These are phyloP conservation scores for Antigone vipio DNA, from an alignment of 2,113 vertebrate species.

Conservation along the genomic window DNA sequence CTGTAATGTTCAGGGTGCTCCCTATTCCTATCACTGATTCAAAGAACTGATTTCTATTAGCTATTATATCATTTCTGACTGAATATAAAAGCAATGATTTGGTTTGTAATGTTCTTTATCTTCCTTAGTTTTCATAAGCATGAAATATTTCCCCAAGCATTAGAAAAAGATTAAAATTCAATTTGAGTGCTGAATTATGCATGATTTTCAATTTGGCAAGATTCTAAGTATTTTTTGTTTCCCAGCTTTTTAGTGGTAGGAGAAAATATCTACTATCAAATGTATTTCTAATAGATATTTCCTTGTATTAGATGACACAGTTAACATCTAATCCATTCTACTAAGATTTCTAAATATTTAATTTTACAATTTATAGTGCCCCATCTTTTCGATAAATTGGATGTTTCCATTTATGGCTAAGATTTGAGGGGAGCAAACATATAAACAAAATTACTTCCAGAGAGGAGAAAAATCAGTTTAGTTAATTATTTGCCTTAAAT, in stretches of 20 bases:
- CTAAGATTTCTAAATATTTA: constrained; percentile 24
- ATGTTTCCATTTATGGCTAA: neutral
- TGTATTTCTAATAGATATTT: constrained; percentile 50
- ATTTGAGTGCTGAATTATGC: constrained; percentile 66
- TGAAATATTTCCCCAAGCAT: constrained; percentile 61
- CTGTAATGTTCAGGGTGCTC: neutral
- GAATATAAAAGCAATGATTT: constrained; percentile 39
- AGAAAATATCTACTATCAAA: constrained; percentile 13
- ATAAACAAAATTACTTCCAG: constrained; percentile 33
- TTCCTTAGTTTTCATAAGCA: constrained; percentile 48
- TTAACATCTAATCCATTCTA: neutral
- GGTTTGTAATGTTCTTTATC: constrained; percentile 51
- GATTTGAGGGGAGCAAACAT: neutral
- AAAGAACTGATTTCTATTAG: neutral
- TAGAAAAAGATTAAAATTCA: constrained; percentile 62
- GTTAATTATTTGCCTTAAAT: constrained; percentile 21
- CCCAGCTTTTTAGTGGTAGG: neutral
- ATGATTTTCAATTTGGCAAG: constrained; percentile 57
- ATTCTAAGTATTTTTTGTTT: constrained; percentile 19
- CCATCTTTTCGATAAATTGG: constrained; percentile 12
- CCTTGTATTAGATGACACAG: neutral
- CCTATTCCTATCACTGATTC: neutral
- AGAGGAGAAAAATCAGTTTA: constrained; percentile 13
- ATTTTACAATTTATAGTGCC: constrained; percentile 17
- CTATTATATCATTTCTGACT: neutral